Percentiles rank a stretch among this genome's conserved stretches.
These are phyloP conservation scores for Coregonus ussuriensis DNA, from an alignment of 2,797 vertebrate genomes.

Conservation along the genomic window DNA sequence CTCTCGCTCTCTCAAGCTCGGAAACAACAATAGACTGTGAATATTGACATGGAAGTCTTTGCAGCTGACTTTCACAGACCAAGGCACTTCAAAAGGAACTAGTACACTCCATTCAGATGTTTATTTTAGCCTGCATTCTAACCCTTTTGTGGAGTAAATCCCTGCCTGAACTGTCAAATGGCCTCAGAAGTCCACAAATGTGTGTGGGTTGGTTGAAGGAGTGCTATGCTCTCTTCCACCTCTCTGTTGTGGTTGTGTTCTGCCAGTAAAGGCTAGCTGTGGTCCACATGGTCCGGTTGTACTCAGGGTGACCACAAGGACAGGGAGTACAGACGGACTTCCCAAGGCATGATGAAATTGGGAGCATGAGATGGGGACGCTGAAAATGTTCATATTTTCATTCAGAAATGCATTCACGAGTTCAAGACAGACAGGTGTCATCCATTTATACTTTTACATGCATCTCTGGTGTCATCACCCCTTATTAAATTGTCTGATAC, in stretches of 20 bases:
- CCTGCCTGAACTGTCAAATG: conserved; percentile 12
- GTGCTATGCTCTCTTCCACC: conserved; percentile 43
- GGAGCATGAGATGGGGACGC: conserved; percentile 1
- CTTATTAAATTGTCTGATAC: background rate
- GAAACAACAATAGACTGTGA: background rate
- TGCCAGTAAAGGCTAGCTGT: conserved; percentile 69
- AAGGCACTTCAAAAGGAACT: background rate
- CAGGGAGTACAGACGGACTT: conserved; percentile 33
- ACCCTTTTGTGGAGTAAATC: conserved; percentile 32
- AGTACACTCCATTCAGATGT: conserved; percentile 18
- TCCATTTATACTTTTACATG: background rate
- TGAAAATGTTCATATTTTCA: background rate
- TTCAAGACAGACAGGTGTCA: background rate
- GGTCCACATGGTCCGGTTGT: conserved; percentile 62
- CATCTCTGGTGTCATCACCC: background rate
- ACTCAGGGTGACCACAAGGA: conserved; percentile 61
- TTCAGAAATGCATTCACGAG: conserved; percentile 29
- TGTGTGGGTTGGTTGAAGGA: background rate
- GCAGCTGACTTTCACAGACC: background rate
- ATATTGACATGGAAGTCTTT: background rate
- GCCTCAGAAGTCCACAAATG: conserved; percentile 25
- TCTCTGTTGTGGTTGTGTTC: conserved; percentile 58
- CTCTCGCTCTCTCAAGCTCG: background rate
- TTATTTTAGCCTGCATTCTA: conserved; percentile 43
- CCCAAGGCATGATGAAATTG: conserved; percentile 32